These are phyloP conservation scores for Lophotriccus pileatus DNA, from an alignment of 2,797 vertebrate genomes.

Conservation along the genomic window DNA sequence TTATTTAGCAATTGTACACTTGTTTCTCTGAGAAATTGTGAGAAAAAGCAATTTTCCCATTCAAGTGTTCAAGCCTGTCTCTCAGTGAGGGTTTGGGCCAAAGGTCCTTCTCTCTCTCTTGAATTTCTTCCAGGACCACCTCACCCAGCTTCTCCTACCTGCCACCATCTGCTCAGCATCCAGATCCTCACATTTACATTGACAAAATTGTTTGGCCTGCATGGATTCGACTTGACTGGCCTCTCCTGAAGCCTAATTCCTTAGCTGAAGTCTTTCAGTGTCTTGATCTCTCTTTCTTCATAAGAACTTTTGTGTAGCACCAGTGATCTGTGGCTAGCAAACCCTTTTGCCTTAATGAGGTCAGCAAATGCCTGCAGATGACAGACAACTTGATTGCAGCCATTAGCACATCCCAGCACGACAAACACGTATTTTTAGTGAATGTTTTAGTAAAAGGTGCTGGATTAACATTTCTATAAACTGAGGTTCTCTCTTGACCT, in stretches of 20 bases:
- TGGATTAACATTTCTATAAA: conserved; percentile 4
- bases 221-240: background rate
- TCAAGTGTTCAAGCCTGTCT: background rate
- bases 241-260: background rate
- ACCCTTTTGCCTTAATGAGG: conserved; percentile 23
- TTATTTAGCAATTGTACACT: background rate
- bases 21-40: background rate
- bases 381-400: conserved; percentile 48
- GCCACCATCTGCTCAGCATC: background rate
- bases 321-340: background rate
- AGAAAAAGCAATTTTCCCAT: background rate
- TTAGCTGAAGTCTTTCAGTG: background rate
- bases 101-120: background rate
- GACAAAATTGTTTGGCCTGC: background rate
- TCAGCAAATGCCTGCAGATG: conserved; percentile 9
- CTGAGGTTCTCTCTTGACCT: background rate
- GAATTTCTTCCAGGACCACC: background rate
- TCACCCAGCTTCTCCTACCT: background rate
- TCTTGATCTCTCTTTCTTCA: background rate
- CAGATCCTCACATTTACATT: background rate
- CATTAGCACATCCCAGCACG: conserved; percentile 18
- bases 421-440: conserved; percentile 16
- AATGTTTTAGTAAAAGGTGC: conserved; percentile 16
- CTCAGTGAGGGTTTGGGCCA: background rate
- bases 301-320: background rate